Evolutionary conservation across 2,113 vertebrate species (phyloP).

Genomic region (Oreochromis aureus): DNA sequence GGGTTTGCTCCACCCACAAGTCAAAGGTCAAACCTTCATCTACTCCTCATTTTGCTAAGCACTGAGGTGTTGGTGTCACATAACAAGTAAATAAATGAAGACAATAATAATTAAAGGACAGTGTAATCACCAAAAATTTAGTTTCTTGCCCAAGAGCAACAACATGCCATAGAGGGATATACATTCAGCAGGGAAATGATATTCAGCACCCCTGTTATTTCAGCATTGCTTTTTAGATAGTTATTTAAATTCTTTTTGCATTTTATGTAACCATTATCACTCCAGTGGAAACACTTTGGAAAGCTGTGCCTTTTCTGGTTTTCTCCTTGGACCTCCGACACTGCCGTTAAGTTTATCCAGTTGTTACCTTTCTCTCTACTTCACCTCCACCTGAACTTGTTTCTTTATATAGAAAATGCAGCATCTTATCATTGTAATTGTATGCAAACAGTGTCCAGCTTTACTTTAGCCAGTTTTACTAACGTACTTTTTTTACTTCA

Average conservation of each 20-base stretch:
- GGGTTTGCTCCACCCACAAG: accelerated
- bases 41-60: accelerated
- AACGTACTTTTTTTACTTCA: too few relatives aligned
- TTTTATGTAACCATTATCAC: neutral
- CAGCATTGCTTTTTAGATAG: neutral
- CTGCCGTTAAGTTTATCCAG: accelerated
- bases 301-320: too few relatives aligned
- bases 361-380: neutral
- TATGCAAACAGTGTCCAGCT: neutral
- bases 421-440: accelerated
- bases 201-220: neutral
- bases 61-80: accelerated
- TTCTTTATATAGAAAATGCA: neutral
- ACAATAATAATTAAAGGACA: neutral
- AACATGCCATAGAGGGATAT: accelerated
- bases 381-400: neutral
- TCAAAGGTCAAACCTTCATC: accelerated
- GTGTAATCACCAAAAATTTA: neutral
- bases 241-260: accelerated
- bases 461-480: too few relatives aligned
- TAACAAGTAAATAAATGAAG: neutral
- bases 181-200: accelerated
- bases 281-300: neutral
- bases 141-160: accelerated
- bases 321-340: neutral